A percentile compares a stretch with the other conserved stretches of the same genome.
Evolutionary conservation across 2,113 vertebrate genomes (phyloP).

Genomic region (Microcebus jonahi): DNA sequence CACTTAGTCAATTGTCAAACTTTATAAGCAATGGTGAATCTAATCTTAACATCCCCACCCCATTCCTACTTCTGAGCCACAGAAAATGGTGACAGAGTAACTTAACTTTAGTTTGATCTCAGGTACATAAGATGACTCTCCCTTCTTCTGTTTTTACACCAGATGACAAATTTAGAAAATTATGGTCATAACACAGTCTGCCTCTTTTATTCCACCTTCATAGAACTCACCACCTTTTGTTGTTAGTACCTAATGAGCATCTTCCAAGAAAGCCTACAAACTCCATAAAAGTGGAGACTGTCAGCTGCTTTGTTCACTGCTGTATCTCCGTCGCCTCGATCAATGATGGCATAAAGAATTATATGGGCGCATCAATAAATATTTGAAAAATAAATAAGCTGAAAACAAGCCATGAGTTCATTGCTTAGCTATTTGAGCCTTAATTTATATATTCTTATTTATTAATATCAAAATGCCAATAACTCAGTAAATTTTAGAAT

Average conservation of each 20-base stretch:
- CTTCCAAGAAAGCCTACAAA: neutral
- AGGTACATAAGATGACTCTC: neutral
- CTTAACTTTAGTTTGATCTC: neutral
- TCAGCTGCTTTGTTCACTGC: neutral
- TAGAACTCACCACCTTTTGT: fast-evolving
- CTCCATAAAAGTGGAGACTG: neutral
- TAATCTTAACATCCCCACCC: too few species aligned
- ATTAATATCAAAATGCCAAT: neutral
- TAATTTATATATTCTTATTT: neutral
- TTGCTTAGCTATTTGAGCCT: neutral
- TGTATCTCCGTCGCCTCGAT: too few species aligned
- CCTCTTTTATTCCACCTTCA: neutral
- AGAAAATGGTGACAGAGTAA: neutral
- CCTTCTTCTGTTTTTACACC: neutral
- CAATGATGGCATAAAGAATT: neutral
- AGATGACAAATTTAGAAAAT: neutral
- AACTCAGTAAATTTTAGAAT: neutral
- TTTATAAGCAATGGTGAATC: neutral
- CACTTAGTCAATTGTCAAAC: neutral
- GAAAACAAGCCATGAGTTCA: neutral
- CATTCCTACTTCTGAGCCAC: neutral
- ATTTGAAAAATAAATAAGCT: neutral
- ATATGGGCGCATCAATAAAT: neutral
- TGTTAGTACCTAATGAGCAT: neutral
- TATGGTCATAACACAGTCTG: neutral